phyloP scores from a whole-genome alignment of 2,888 invertebrate genomes.

The Syrista parreyssii region DNA sequence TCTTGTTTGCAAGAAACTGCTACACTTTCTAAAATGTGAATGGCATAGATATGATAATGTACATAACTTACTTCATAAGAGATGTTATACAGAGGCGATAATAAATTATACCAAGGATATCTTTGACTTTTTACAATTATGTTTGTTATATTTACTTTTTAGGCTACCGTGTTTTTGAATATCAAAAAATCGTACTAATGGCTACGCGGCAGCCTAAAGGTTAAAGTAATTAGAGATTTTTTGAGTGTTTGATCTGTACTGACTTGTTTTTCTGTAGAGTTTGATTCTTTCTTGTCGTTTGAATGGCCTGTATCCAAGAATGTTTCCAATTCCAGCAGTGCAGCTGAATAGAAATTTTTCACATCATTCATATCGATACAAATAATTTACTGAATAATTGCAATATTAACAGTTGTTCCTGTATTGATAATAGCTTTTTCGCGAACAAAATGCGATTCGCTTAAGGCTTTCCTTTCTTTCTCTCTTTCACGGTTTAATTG shows the following conservation, averaged over 20 bases:
- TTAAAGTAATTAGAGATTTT: not conserved
- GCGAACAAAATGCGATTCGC: conserved; percentile 44
- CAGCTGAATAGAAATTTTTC: not conserved
- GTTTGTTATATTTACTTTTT: conserved; percentile 10
- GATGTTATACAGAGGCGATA: not conserved
- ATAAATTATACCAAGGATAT: conserved; percentile 3
- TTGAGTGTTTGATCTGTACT: no score
- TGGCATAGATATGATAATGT: conserved; percentile 23
- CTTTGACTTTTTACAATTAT: not conserved
- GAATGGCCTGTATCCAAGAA: not conserved
- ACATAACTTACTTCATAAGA: conserved; percentile 21
- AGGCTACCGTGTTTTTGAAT: no score
- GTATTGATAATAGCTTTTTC: conserved; percentile 27
- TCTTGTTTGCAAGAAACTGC: conserved; percentile 81
- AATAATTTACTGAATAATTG: no score
- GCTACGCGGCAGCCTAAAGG: no score
- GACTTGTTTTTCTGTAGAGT: no score
- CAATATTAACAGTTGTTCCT: not conserved
- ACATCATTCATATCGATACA: no score
- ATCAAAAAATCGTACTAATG: no score
- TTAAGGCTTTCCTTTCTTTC: conserved; percentile 43
- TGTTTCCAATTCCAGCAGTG: not conserved
- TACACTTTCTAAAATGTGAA: conserved; percentile 66
- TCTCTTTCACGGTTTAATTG: conserved; percentile 43
- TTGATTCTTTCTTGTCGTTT: not conserved